These are phyloP conservation scores for Incurvaria masculella DNA, from an alignment of 2,888 invertebrate species.

Conservation along the genomic window DNA sequence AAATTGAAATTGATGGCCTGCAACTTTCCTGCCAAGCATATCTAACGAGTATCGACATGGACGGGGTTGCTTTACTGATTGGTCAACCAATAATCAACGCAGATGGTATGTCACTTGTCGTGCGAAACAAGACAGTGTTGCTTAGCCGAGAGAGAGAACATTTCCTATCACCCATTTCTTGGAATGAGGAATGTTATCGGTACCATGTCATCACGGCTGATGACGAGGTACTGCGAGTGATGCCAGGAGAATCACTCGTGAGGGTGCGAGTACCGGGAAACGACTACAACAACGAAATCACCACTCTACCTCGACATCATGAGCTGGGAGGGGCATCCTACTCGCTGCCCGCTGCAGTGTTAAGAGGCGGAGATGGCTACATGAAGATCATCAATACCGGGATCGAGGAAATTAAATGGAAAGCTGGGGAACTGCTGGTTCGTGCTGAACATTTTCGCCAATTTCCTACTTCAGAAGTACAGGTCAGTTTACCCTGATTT, in stretches of 20 bases:
- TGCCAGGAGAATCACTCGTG: background rate
- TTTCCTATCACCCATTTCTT: too few species aligned
- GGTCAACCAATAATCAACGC: constrained; percentile 18
- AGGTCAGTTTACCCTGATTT: background rate
- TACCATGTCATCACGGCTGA: background rate
- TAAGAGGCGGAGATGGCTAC: constrained; percentile 16
- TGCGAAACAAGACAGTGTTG: too few species aligned
- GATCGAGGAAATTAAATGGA: constrained; percentile 8
- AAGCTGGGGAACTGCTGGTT: constrained; percentile 6
- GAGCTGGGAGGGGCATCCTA: constrained; percentile 17
- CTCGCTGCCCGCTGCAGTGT: constrained; percentile 17
- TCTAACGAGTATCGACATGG: constrained; percentile 14
- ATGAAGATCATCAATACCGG: constrained; percentile 18
- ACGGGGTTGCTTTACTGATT: constrained; percentile 14
- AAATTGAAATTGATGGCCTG: constrained; percentile 11
- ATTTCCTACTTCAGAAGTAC: constrained; percentile 3
- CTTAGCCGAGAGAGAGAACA: too few species aligned
- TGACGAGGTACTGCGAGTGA: background rate
- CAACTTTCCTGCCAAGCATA: constrained; percentile 7
- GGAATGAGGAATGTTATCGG: background rate
- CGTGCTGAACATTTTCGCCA: constrained; percentile 12
- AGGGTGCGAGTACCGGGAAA: background rate
- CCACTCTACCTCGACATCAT: constrained; percentile 15
- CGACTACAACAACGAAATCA: background rate
- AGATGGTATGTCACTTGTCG: constrained; percentile 10